phyloP scores from a whole-genome alignment of 2,797 vertebrate species.

The Falco rusticolus region DNA sequence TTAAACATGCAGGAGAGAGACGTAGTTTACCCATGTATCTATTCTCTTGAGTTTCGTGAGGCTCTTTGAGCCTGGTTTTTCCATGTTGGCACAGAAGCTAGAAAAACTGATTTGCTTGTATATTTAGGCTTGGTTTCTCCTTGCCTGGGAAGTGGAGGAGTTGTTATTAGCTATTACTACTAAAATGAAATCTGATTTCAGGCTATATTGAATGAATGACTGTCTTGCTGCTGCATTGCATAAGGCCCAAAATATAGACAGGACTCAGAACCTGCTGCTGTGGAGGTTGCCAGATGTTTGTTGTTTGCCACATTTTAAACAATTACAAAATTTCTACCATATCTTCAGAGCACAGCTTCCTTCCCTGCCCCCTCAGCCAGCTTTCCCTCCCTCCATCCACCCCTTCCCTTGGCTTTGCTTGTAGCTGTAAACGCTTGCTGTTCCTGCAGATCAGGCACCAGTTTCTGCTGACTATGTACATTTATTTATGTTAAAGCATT shows the following conservation, averaged over 20 bases:
- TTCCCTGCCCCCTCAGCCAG: conserved; percentile 52
- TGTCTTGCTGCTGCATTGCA: conserved; percentile 25
- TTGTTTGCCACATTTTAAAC: conserved; percentile 60
- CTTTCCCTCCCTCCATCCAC: conserved; percentile 15
- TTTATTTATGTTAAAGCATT: conserved; percentile 35
- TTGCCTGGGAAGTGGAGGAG: conserved; percentile 11
- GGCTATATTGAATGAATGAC: background rate
- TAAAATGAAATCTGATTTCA: conserved; percentile 33
- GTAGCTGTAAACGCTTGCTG: background rate
- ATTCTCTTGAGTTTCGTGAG: background rate
- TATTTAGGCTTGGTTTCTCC: conserved; percentile 28
- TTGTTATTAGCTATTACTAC: conserved; percentile 38
- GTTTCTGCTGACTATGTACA: conserved; percentile 9
- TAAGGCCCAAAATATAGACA: background rate
- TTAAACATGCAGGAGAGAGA: background rate
- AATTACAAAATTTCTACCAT: conserved; percentile 60
- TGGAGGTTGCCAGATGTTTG: conserved; percentile 33
- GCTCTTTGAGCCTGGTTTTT: background rate
- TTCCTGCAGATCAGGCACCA: conserved; percentile 9
- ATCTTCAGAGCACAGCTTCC: conserved; percentile 60
- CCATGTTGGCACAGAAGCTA: background rate
- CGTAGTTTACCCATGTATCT: background rate
- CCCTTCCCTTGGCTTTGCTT: conserved; percentile 44
- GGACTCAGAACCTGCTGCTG: background rate
- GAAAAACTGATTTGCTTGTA: background rate